These are phyloP conservation scores for Imbricaverruca yamaguchii DNA, from an alignment of 2,888 invertebrate genomes.

Conservation along the genomic window DNA sequence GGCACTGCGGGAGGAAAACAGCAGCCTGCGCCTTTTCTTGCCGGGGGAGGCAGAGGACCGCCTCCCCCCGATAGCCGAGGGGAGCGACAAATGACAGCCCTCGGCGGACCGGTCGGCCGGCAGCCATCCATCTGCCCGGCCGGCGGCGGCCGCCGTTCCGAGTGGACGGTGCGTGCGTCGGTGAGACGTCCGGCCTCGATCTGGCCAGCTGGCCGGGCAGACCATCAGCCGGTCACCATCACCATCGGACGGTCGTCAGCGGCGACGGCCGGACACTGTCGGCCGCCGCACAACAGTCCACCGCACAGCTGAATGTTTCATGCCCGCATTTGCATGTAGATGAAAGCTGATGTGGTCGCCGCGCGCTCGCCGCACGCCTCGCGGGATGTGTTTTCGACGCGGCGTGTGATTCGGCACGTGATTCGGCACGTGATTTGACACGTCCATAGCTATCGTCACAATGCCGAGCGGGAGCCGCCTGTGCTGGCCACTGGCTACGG, in stretches of 20 bases:
- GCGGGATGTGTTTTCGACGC: too few species aligned
- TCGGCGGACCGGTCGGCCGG: not conserved
- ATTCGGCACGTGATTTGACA: too few species aligned
- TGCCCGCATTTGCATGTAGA: conserved; percentile 14
- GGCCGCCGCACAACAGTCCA: conserved; percentile 3
- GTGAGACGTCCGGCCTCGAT: not conserved
- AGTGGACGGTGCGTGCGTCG: not conserved
- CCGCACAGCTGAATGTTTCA: not conserved
- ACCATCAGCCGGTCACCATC: too few species aligned
- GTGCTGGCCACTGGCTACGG: too few species aligned
- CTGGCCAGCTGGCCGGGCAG: too few species aligned
- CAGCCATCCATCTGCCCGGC: not conserved
- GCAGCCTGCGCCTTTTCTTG: not conserved
- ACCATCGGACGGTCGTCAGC: not conserved
- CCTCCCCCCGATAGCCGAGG: too few species aligned
- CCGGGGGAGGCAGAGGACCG: too few species aligned
- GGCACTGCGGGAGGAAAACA: too few species aligned
- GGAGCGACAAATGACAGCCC: not conserved
- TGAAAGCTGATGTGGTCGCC: not conserved
- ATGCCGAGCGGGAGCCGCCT: too few species aligned
- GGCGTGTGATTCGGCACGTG: too few species aligned
- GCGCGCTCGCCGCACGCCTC: too few species aligned
- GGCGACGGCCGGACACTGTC: not conserved
- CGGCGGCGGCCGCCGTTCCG: not conserved
- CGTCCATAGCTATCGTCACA: too few species aligned